Base-by-base conservation (phyloP, 2,888 invertebrate genomes). In the Apeira syringaria region DNA sequence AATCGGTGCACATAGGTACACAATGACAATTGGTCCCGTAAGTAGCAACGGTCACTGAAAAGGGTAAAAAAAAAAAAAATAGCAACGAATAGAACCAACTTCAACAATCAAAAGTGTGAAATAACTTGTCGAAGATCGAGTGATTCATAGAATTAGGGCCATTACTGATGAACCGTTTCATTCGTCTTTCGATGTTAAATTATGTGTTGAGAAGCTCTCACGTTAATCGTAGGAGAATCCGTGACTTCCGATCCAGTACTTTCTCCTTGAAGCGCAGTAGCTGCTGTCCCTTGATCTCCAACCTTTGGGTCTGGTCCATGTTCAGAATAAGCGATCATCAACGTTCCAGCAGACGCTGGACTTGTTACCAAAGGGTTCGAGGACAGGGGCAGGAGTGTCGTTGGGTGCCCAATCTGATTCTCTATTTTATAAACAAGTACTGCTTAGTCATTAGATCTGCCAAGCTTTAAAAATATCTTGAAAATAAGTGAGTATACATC, bases 281-380 rank as follows among this genome's bases (percentile, higher is more conserved):
- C 22, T 9, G 17, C n/a, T 9, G 15, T 5, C 11, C 2, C 12
- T 22, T 1, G 27, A 2, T 10, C n/a, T 7, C 3, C 4, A 15
- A 8, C 3, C 32, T 74, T 74, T 0, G 53, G 57, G 3, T 46
- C 51, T 3, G 51, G 53, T 1, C 17, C 51, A 5, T 64, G 60
- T 17, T 67, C 63, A 0, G 72, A 68, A 1, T 57, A 57, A 1
- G 53, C 61, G 42, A 61, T 54, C 11, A 60, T 18, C 4, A 58
- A 31, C 0, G 59, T 52, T 0, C 61, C 52, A 0, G 49, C 31
- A 0, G 50, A 33, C 4, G 59, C 39, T 0, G 68, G 59, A 25
- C 24, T 24, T 9, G 11, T 9, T 3, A 17, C 8, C 15, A 17
- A 9, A 4, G 15, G 10, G 15, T 13, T 29, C 1, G 29, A 9